Conservation (phyloP, 1,140 invertebrate species). For the Drosophila tropicalis region DNA sequence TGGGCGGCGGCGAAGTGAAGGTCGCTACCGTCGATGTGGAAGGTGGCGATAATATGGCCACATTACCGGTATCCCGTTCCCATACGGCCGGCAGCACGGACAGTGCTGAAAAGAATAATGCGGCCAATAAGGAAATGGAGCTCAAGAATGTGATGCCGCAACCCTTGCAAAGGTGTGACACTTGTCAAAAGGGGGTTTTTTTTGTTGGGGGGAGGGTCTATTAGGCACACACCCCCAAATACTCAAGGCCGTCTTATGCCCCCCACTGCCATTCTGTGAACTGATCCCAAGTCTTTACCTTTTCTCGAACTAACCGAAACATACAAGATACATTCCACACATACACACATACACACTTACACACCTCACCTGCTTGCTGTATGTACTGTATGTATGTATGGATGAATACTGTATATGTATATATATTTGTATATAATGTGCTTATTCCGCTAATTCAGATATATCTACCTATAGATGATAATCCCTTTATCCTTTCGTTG, state of each 20-base stretch:
- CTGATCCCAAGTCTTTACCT: neutral
- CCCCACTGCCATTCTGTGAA: neutral
- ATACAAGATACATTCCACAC: conserved; percentile 12
- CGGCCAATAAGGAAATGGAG: conserved; percentile 93
- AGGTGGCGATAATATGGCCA: conserved; percentile 92
- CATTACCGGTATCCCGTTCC: conserved; percentile 90
- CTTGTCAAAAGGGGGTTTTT: neutral
- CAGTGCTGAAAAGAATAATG: conserved; percentile 90
- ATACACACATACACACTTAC: neutral
- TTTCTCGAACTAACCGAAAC: neutral
- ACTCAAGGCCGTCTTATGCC: conserved; percentile 7
- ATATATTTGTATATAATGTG: conserved; percentile 24
- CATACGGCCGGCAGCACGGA: conserved; percentile 86
- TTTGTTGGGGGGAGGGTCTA: neutral
- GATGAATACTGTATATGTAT: neutral
- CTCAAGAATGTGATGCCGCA: conserved; percentile 92
- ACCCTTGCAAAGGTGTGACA: conserved; percentile 89
- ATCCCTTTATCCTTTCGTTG: neutral
- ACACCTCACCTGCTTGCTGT: neutral
- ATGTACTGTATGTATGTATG: conserved; percentile 44
- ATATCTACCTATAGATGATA: neutral
- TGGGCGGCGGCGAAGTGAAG: conserved; percentile 91
- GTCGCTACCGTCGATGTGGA: conserved; percentile 93
- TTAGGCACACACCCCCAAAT: neutral
- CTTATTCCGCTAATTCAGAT: neutral